Evolutionary conservation across 2,797 vertebrate genomes (phyloP), one percentile per base, ranked within the genome.

Genomic region (Rhinoraja longicauda): DNA sequence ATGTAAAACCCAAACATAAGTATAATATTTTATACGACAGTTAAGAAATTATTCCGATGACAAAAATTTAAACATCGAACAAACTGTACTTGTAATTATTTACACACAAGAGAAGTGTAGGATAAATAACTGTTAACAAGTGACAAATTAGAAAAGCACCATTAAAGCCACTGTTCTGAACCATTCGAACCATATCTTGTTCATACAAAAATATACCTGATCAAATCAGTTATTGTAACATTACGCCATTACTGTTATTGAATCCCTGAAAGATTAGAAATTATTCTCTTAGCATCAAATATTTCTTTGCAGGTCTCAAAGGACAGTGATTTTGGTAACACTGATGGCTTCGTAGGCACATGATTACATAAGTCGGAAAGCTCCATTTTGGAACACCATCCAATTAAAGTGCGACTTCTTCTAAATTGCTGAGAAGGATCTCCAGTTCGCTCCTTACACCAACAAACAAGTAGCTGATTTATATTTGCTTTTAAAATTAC

Each of bases 211-310:
- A 75, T 92, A 92, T 92, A 75, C 39, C 32, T 73, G 57, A 92
- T 92, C 39, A 92, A 90, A 73, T n/a, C 26, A 92, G 26, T 92
- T 92, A 75, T 92, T 92, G 70, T 92, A 92, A 92, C 36, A 75
- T 92, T 53, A 92, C 4, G 12, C 39, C 21, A 75, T 75, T 45
- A 75, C 70, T 57, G 39, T 53, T n/a, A 26, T 75, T 7, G 67
- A 92, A 92, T 73, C 39, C n/a, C 24, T 91, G 90, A 19, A 88
- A 73, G 39, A 15, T 72, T 91, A 91, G 73, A 73, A 72, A 21
- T 15, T 24, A 72, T 70, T 39, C 67, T 17, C 64, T 90, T 39
- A 90, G n/a, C n/a, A 21, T 36, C 64, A 26, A 67, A 45, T 67
- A 62, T 90, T 90, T 21, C 64, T 21, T 90, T 67, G 39, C 36